Evolutionary conservation across 2,113 vertebrate species (phyloP), one percentile per base, ranked within the genome.

Genomic region (Syngnathus floridae): DNA sequence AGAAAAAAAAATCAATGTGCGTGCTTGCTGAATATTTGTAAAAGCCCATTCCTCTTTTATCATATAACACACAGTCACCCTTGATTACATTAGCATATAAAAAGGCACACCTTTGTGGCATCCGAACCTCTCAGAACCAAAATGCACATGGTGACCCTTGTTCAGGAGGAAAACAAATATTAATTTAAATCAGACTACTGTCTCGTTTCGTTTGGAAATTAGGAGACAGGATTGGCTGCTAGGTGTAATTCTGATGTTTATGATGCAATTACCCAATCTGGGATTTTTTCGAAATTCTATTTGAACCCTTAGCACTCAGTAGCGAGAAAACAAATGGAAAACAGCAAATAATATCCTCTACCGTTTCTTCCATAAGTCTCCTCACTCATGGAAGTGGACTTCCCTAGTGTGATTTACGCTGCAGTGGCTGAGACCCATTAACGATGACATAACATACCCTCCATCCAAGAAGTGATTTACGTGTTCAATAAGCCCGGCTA

Each of bases 391-490:
- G 63, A 56, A 59, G 59, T 68, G 22, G 51, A 68, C 69, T 61
- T 73, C 72, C 37, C 46, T 62, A 49, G 43, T 64, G 57, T 80
- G 82, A 89, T 87, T 84, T 86, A 86, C 64, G 2, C 68, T 76
- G 69, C 55, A 22, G 62, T 72, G 66, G 67, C 72, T 78, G 71
- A 80, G 75, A 82, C 81, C 85, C 76, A 85, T 90, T 87, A 83
- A 74, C 71, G 76, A 78, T 73, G 76, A 83, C 83, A 84, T 81
- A 80, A 76, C 80, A 85, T 77, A 78, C 63, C 74, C 73, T 79
- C 78, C 67, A 73, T 82, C 73, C 72, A 82, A 65, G 66, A 81
- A 76, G 79, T 86, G 84, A 87, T 88, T 87, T 85, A 87, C 86
- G 73, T 67, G 78, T 85, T 85, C 82, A 81, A 84, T 86, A 84